Conservation (phyloP, 2,888 invertebrate species). For the Epirrhoe alternata region DNA sequence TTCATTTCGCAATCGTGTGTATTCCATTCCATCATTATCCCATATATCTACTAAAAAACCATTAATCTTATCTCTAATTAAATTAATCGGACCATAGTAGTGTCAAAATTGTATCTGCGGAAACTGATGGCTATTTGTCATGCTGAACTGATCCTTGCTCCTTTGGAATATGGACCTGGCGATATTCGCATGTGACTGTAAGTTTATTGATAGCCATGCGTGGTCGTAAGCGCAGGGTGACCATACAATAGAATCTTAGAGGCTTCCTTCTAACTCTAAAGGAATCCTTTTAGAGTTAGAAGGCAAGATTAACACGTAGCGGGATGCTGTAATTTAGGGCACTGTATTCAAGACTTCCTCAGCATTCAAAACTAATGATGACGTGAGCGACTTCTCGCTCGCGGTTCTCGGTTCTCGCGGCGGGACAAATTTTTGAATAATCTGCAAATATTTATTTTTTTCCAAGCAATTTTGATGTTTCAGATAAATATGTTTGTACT, state of each 20-base stretch:
- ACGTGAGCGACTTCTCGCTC: too few species aligned
- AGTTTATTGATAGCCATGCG: slow-evolving; percentile 38
- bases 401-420: too few species aligned
- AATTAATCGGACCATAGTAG: slow-evolving; percentile 33
- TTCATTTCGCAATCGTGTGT: neutral
- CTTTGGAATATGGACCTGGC: slow-evolving; percentile 19
- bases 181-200: slow-evolving; percentile 25
- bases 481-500: too few species aligned
- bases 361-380: too few species aligned
- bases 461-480: too few species aligned
- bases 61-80: slow-evolving; percentile 34
- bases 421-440: too few species aligned
- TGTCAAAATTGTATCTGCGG: slow-evolving; percentile 22
- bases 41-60: slow-evolving; percentile 19
- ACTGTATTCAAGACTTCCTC: too few species aligned
- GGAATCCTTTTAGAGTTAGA: neutral
- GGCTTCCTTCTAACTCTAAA: neutral
- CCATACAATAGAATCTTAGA: slow-evolving; percentile 8
- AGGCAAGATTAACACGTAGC: neutral
- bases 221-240: slow-evolving; percentile 32
- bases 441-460: too few species aligned
- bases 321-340: too few species aligned
- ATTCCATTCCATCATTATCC: slow-evolving; percentile 4
- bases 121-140: slow-evolving; percentile 13
- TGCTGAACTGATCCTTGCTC: slow-evolving; percentile 21